Base-by-base conservation (phyloP, 2,113 vertebrate species). In the Pimephales promelas region DNA sequence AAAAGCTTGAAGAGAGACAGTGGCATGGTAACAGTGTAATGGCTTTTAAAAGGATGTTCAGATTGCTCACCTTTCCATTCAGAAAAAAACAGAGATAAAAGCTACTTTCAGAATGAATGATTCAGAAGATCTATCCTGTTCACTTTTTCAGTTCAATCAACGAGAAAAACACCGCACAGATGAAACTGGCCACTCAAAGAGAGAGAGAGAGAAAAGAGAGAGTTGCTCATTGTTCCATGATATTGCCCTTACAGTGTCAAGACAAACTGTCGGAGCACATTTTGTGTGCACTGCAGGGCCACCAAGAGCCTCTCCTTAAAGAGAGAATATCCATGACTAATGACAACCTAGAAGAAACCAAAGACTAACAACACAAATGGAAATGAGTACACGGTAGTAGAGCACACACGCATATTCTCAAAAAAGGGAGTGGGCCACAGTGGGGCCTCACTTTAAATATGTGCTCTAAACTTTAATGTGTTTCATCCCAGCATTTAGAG, bases 31-130 rank as follows among this genome's bases (percentile, higher is more conserved):
- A 78, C 45, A 34, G 62, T 57, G 10, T 83, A 74, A 83, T 83
- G 70, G 70, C 40, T 74, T 61, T 62, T 62, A n/a, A 81, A 81
- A 71, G 61, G 26, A 49, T 64, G 83, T 24, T 81, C 56, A 49
- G 59, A 49, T 61, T 74, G 77, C 34, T 47, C 68, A 81, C 76
- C 77, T 85, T 71, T 70, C 49, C 80, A 87, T 85, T 87, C 83
- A 87, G 45, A 61, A 78, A 82, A 76, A 76, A 74, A n/a, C 10
- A 14, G 34, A 70, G 47, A 81, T 56, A 70, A 64, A 71, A 77
- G 13, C 43, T 49, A 34, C 59, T 76, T 83, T 76, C 72, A 82
- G 28, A 70, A 83, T 87, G 45, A 86, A 86, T 84, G 54, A 84
- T 88, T 83, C 75, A 86, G 68, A n/a, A 87, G 78, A 31, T 40